Base-by-base conservation (phyloP, 2,888 invertebrate genomes). In the Stenichneumon culpator region DNA sequence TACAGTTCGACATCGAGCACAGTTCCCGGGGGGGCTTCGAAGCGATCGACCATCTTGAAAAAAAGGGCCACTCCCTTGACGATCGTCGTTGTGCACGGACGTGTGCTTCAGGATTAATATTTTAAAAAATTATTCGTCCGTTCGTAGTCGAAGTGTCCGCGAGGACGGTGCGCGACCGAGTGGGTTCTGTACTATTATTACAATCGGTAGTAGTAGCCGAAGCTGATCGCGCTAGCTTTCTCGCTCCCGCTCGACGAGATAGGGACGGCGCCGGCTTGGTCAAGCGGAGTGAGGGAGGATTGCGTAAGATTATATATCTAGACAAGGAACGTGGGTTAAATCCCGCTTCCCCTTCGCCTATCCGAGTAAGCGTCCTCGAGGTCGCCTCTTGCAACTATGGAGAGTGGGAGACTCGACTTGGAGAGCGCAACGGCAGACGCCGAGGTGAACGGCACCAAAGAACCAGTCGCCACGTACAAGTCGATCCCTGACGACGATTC, bases 321-420 rank as follows among this genome's bases (percentile, higher is more conserved):
- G 50, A 50, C 4, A n/a, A n/a, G n/a, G 50, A 50, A 50, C 50
- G 50, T 6, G 50, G 50, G 50, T n/a, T 4, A 4, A 50, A 54
- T 14, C 57, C 57, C 54, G 54, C 47, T 69, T 60, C 22, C 60
- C 57, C 57, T 19, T 57, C 57, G 57, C 22, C 19, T 54, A 22
- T 54, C 19, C 22, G 54, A 19, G 22, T 4, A 73, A 39, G 22
- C 72, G 72, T 57, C 39, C 72, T 60, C 28, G 60, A 60, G 22
- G 39, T 19, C 39, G 82, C 52, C 47, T 11, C 32, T 65, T 39
- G n/a, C 69, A 57, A 67, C 65, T 69, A 92, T 91, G 91, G 91
- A 93, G 91, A 91, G 93, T 92, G 93, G 92, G 92, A 93, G 90
- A 87, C 82, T 87, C 78, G 89, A 91, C 75, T 84, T 87, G 86